These are phyloP conservation scores for Hiodon alosoides DNA, from an alignment of 2,113 vertebrate species.

Conservation along the genomic window DNA sequence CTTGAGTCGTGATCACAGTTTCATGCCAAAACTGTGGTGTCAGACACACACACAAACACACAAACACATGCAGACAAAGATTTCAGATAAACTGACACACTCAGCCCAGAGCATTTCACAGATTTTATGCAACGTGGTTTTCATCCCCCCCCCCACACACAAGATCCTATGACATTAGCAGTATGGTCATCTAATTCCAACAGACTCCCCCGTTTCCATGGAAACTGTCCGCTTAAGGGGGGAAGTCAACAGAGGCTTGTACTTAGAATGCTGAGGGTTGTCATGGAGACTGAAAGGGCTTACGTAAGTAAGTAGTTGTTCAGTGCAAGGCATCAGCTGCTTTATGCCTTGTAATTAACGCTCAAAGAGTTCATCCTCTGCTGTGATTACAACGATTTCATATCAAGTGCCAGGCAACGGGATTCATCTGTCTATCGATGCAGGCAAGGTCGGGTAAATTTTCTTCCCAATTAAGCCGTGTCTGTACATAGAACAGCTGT, in stretches of 20 bases:
- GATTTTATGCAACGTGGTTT: too few species aligned
- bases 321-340: slow-evolving; percentile 27
- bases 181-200: slow-evolving; percentile 54
- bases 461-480: slow-evolving; percentile 57
- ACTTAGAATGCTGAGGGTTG: slow-evolving; percentile 53
- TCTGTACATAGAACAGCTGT: slow-evolving; percentile 57
- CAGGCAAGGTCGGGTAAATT: slow-evolving; percentile 60
- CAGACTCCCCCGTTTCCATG: slow-evolving; percentile 59
- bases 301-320: slow-evolving; percentile 63
- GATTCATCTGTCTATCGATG: slow-evolving; percentile 36
- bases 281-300: slow-evolving; percentile 61
- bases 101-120: too few species aligned
- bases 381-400: slow-evolving; percentile 58
- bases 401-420: slow-evolving; percentile 46
- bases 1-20: too few species aligned
- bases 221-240: slow-evolving; percentile 61
- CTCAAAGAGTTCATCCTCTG: slow-evolving; percentile 52
- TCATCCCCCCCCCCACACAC: too few species aligned
- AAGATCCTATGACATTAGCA: slow-evolving; percentile 3
- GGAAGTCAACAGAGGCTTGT: slow-evolving; percentile 43
- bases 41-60: too few species aligned
- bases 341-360: slow-evolving; percentile 58
- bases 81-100: too few species aligned
- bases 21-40: too few species aligned
- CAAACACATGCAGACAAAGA: too few species aligned